A percentile compares a stretch with the other conserved stretches of the same genome.
Evolutionary conservation across 2,797 vertebrate species (phyloP).

Genomic region (Antennarius maculatus): DNA sequence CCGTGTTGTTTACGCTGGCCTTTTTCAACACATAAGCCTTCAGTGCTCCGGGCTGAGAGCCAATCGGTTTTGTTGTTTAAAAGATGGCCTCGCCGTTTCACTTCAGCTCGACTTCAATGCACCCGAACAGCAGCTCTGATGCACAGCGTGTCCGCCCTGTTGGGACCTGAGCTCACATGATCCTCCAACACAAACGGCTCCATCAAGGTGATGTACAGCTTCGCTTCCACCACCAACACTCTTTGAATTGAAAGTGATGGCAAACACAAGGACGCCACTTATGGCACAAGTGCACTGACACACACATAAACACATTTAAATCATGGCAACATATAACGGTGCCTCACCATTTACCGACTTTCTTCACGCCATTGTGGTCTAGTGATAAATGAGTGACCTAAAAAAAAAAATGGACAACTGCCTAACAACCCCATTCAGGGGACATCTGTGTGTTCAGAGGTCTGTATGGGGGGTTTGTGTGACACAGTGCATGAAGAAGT

Average conservation of each 20-base stretch:
- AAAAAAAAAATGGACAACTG: conserved; percentile 37
- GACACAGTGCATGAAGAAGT: conserved; percentile 15
- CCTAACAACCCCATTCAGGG: conserved; percentile 28
- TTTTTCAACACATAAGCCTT: conserved; percentile 48
- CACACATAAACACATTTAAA: conserved; percentile 23
- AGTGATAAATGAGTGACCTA: conserved; percentile 25
- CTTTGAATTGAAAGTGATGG: conserved; percentile 42
- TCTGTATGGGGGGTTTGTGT: conserved; percentile 19
- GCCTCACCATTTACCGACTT: conserved; percentile 11
- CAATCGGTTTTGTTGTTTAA: conserved; percentile 55
- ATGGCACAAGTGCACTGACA: conserved; percentile 7
- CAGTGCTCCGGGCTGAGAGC: conserved; percentile 37
- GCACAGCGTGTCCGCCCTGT: conserved; percentile 26
- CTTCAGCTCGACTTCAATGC: conserved; percentile 39
- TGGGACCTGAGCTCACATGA: conserved; percentile 26
- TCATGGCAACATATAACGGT: conserved; percentile 17
- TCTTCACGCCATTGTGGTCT: conserved; percentile 27
- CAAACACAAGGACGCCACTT: conserved; percentile 2
- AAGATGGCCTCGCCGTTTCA: conserved; percentile 29
- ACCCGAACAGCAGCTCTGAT: conserved; percentile 29
- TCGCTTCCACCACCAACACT: conserved; percentile 23
- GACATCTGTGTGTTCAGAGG: conserved; percentile 36
- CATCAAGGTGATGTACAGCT: conserved; percentile 42
- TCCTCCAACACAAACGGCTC: conserved; percentile 30
- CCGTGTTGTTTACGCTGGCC: conserved; percentile 47